Conservation (phyloP, 2,113 vertebrate species). For the Prunella himalayana region DNA sequence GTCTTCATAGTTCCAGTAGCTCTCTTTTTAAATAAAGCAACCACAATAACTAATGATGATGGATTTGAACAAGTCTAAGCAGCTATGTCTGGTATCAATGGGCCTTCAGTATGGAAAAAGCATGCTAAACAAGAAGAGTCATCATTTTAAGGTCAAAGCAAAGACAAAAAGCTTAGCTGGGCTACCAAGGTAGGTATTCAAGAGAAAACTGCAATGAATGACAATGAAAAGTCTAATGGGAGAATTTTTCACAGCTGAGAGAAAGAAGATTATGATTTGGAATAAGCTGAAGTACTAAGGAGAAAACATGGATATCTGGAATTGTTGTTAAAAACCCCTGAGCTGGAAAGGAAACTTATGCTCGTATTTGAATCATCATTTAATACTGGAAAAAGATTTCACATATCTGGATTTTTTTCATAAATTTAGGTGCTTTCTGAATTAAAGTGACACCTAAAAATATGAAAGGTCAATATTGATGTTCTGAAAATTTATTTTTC, state of each 20-base stretch:
- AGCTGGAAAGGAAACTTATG: not conserved
- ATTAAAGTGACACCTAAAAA: not conserved
- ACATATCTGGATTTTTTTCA: not conserved
- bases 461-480: not conserved
- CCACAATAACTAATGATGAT: not conserved
- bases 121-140: not conserved
- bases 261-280: not conserved
- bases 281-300: not conserved
- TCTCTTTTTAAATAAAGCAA: not conserved
- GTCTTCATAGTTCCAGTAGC: not conserved
- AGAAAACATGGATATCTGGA: not conserved
- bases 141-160: not conserved
- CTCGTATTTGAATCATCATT: not conserved
- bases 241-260: not conserved
- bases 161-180: not conserved
- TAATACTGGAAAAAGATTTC: not conserved
- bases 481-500: not conserved
- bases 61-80: not conserved
- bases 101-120: not conserved
- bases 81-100: not conserved
- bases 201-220: not conserved
- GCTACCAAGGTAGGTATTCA: not conserved
- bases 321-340: rapidly evolving
- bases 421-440: not conserved
- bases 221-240: not conserved